Evolutionary conservation across 2,888 invertebrate species (phyloP).

Genomic region (Caenorhabditis auriculariae): DNA sequence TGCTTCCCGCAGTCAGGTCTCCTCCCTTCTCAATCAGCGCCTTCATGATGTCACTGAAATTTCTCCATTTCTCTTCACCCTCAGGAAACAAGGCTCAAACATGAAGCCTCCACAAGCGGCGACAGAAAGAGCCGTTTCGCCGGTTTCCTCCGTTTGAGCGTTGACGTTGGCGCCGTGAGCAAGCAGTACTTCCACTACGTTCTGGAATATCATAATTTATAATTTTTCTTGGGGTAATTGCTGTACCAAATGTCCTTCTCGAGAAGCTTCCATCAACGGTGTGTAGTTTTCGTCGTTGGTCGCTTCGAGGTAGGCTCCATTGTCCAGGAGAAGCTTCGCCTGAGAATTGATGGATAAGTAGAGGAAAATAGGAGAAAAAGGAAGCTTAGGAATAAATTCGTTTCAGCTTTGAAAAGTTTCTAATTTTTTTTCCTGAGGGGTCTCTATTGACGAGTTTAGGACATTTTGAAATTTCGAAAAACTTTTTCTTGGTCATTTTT

Average conservation of each 20-base stretch:
- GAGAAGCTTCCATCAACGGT: constrained; percentile 96
- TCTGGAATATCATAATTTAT: constrained; percentile 63
- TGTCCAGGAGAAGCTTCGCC: constrained; percentile 82
- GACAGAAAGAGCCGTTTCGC: constrained; percentile 89
- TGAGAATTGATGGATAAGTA: constrained; percentile 8
- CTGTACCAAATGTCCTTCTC: constrained; percentile 83
- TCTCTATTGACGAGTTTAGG: too few relatives aligned
- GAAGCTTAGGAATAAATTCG: too few relatives aligned
- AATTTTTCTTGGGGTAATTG: neutral
- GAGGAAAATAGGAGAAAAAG: too few relatives aligned
- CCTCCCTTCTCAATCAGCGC: constrained; percentile 92
- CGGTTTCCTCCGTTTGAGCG: constrained; percentile 96
- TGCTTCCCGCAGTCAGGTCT: constrained; percentile 88
- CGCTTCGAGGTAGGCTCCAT: constrained; percentile 92
- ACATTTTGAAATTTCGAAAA: constrained; percentile 1
- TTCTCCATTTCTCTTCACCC: neutral
- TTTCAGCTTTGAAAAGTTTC: too few relatives aligned
- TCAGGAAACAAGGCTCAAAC: constrained; percentile 30
- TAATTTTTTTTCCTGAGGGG: too few relatives aligned
- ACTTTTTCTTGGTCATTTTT: too few relatives aligned
- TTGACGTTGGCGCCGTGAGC: constrained; percentile 82
- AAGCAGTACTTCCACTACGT: constrained; percentile 90
- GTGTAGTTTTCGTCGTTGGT: constrained; percentile 97
- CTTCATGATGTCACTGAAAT: constrained; percentile 79
- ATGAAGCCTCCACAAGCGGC: constrained; percentile 86